Base-by-base conservation (phyloP, 1,140 invertebrate genomes). In the Teleopsis dalmanni region DNA sequence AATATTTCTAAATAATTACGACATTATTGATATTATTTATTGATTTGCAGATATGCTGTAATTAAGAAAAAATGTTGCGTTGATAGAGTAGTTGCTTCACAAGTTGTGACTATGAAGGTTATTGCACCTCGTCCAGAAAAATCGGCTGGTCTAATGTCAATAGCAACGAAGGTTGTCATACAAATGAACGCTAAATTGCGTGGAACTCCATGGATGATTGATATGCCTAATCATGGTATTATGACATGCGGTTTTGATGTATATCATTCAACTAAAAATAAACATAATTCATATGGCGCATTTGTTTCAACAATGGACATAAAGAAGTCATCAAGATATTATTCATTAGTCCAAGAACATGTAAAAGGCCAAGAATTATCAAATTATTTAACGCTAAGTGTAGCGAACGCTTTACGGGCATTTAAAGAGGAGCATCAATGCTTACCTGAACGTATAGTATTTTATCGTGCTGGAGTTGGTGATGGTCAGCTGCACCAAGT, bases 171-270 rank as follows among this genome's bases (percentile, higher is more conserved):
- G 80, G 81, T 93, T 4, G 81, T 78, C 0, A 83, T 88, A 44
- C 84, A 88, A 62, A 82, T 95, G 35, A 89, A 88, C 60, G 88
- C 86, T 51, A 95, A 95, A 76, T 71, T 93, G 3, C 90, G 90
- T 10, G 91, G 90, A 4, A 79, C 84, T 11, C 82, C 91, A 0
- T 95, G 91, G 91, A 72, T 72, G 0, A 72, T 89, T 3, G 58
- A 76, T 1, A 78, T 89, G 37, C 88, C 89, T 5, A 36, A 84
- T n/a, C 57, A 2, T 7, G 53, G 56, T 18, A 48, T 86, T 1
- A 93, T 95, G 90, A 76, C 91, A 2, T 72, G 88, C 22, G 91
- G 91, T 4, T 88, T 88, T 59, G 90, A 94, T 62, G 82, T 89
- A 3, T 91, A 86, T 56, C 88, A 91, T 60, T 86, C 91, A 49